Evolutionary conservation across 2,113 vertebrate species (phyloP).

Genomic region (Saccopteryx leptura): DNA sequence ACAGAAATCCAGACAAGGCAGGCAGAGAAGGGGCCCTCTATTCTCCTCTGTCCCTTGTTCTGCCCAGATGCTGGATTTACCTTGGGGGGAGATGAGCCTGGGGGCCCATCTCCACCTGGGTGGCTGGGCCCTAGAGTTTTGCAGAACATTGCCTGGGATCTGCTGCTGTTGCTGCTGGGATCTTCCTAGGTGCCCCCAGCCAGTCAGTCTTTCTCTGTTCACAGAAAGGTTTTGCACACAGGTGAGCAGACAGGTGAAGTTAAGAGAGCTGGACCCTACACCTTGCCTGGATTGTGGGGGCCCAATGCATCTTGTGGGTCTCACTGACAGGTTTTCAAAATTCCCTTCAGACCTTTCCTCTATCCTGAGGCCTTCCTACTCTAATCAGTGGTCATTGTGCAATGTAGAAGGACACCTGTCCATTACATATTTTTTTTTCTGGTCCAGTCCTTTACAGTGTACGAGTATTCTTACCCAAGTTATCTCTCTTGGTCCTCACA

Average conservation of each 20-base stretch:
- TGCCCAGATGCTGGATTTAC: neutral
- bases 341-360: neutral
- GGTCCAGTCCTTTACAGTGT: neutral
- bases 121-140: neutral
- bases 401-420: neutral
- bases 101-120: neutral
- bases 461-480: neutral
- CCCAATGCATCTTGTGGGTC: neutral
- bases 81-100: neutral
- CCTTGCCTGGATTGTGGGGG: neutral
- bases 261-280: neutral
- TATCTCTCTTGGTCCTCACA: neutral
- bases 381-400: neutral
- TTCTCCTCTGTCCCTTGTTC: accelerated
- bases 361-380: neutral
- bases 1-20: neutral
- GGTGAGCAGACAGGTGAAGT: neutral
- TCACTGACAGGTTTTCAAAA: neutral
- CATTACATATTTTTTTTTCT: neutral
- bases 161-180: neutral
- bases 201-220: neutral
- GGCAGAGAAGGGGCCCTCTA: too few species aligned
- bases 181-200: neutral
- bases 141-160: neutral
- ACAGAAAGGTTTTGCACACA: neutral